Conservation (phyloP, 2,888 invertebrate species). For the Volucella bombylans region DNA sequence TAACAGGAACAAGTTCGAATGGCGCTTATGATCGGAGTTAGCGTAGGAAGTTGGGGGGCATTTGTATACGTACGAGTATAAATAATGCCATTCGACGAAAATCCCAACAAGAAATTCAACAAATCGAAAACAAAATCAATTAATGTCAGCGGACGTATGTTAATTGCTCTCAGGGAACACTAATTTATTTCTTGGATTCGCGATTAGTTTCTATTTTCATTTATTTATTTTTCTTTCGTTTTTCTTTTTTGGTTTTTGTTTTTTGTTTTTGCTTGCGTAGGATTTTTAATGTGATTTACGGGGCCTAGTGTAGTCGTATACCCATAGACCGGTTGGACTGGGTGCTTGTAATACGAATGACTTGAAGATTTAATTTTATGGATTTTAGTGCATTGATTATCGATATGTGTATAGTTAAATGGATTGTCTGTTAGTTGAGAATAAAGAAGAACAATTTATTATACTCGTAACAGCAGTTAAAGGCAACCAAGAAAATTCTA, state of each 20-base stretch:
- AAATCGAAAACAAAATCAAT: constrained; percentile 70
- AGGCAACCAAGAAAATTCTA: too few species aligned
- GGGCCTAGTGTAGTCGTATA: constrained; percentile 1
- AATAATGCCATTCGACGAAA: constrained; percentile 57
- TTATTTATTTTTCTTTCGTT: neutral
- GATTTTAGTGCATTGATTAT: constrained; percentile 53
- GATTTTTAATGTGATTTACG: constrained; percentile 62
- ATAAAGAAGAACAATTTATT: neutral
- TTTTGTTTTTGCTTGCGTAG: constrained; percentile 26
- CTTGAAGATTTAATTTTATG: constrained; percentile 56
- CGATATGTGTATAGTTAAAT: constrained; percentile 60
- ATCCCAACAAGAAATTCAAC: constrained; percentile 48
- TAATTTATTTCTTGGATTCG: constrained; percentile 64
- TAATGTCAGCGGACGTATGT: constrained; percentile 71
- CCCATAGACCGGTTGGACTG: constrained; percentile 53
- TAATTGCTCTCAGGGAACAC: constrained; percentile 61
- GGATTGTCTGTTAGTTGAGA: constrained; percentile 40
- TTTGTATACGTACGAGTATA: constrained; percentile 61
- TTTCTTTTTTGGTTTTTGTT: constrained; percentile 1
- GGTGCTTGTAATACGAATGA: constrained; percentile 51
- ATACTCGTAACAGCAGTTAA: too few species aligned
- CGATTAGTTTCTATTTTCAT: constrained; percentile 26
- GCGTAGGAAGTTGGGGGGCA: constrained; percentile 45
- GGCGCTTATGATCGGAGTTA: constrained; percentile 34
- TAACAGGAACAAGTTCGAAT: constrained; percentile 31